Evolutionary conservation across 1,140 invertebrate genomes (phyloP).

Genomic region (Heliconius himera): DNA sequence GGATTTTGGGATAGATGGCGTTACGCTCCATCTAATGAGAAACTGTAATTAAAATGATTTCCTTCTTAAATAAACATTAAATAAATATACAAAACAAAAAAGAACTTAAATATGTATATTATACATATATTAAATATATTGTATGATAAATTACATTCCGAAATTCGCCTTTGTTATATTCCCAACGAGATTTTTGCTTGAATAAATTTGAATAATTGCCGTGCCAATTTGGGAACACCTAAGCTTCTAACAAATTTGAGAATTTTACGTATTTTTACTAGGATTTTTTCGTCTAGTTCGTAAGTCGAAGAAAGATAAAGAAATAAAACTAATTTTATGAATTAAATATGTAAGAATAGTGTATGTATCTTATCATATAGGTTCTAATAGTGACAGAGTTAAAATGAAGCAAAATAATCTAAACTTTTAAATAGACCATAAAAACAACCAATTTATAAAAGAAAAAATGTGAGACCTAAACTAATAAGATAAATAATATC

Average conservation of each 20-base stretch:
- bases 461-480: neutral
- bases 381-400: neutral
- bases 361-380: neutral
- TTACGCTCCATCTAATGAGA: constrained; percentile 63
- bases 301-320: neutral
- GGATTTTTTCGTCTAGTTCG: neutral
- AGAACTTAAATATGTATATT: neutral
- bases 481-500: constrained; percentile 24
- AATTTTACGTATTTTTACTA: neutral
- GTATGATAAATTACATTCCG: constrained; percentile 16
- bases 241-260: constrained; percentile 12
- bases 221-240: constrained; percentile 28
- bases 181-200: constrained; percentile 41
- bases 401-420: neutral
- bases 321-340: neutral
- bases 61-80: neutral
- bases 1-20: constrained; percentile 79
- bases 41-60: constrained; percentile 12
- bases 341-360: neutral
- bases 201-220: constrained; percentile 74
- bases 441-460: neutral
- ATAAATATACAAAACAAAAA: neutral
- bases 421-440: neutral
- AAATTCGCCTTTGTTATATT: constrained; percentile 25
- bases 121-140: constrained; percentile 14